phyloP scores from a whole-genome alignment of 2,888 invertebrate species.

The Amblyjoppa fuscipennis region DNA sequence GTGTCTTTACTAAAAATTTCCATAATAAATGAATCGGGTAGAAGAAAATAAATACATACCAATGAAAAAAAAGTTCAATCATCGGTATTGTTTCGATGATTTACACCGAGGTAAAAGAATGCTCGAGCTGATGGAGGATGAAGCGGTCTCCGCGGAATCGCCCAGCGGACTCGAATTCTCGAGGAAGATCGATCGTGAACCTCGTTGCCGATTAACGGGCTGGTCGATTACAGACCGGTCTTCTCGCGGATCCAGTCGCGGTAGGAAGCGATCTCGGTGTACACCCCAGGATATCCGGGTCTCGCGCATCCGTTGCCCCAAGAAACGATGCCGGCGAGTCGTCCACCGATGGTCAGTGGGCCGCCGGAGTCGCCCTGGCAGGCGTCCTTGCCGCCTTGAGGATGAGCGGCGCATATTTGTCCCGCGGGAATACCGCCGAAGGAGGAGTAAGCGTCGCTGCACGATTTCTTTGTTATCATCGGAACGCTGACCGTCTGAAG shows the following conservation, averaged over 20 bases:
- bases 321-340: constrained; percentile 77
- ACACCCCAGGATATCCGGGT: constrained; percentile 84
- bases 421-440: constrained; percentile 79
- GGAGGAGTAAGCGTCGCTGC: constrained; percentile 85
- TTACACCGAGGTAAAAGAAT: too few relatives aligned
- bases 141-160: not conserved
- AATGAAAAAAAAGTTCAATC: too few relatives aligned
- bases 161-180: not conserved
- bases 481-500: constrained; percentile 87
- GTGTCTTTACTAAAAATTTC: not conserved
- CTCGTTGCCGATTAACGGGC: not conserved
- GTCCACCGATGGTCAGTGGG: constrained; percentile 74
- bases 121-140: too few relatives aligned
- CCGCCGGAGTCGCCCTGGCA: constrained; percentile 79
- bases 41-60: not conserved
- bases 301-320: constrained; percentile 87
- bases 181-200: not conserved
- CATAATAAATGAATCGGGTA: not conserved
- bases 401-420: constrained; percentile 87
- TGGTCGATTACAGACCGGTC: constrained; percentile 60
- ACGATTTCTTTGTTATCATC: constrained; percentile 86
- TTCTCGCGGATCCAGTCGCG: constrained; percentile 79
- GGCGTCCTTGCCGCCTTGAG: constrained; percentile 86
- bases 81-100: not conserved
- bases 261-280: constrained; percentile 86